Percentiles rank a stretch among this genome's conserved stretches.
These are phyloP conservation scores for Cosmia pyralina DNA, from an alignment of 2,888 invertebrate species.

Conservation along the genomic window DNA sequence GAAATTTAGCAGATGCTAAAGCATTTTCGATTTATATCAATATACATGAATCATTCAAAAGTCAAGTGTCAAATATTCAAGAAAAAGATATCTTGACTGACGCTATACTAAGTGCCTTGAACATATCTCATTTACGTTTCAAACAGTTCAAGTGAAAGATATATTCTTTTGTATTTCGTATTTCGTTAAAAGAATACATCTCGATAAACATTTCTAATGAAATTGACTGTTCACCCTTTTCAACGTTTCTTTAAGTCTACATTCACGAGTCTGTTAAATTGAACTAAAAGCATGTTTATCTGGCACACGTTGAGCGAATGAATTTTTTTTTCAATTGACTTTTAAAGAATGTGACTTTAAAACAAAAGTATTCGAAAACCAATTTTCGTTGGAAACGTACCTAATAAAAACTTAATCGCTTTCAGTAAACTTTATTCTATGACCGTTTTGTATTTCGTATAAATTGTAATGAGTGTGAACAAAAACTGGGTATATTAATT, in stretches of 20 bases:
- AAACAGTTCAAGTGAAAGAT: slow-evolving; percentile 21
- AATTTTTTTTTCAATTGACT: slow-evolving; percentile 36
- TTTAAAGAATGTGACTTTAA: slow-evolving; percentile 43
- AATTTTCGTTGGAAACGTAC: slow-evolving; percentile 37
- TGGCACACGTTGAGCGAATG: slow-evolving; percentile 47
- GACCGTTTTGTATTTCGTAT: slow-evolving; percentile 19
- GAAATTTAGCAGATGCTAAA: slow-evolving; percentile 14
- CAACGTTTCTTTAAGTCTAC: slow-evolving; percentile 45
- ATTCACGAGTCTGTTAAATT: slow-evolving; percentile 47
- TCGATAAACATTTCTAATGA: slow-evolving; percentile 41
- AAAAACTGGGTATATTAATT: slow-evolving; percentile 19
- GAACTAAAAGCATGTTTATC: slow-evolving; percentile 52
- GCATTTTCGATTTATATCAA: slow-evolving; percentile 16
- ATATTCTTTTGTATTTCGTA: slow-evolving; percentile 34
- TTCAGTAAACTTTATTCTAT: slow-evolving; percentile 32
- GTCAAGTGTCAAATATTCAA: slow-evolving; percentile 21
- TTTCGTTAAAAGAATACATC: slow-evolving; percentile 45
- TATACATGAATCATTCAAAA: slow-evolving; percentile 8
- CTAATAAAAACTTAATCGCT: slow-evolving; percentile 47
- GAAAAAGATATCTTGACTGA: slow-evolving; percentile 8
- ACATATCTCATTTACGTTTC: slow-evolving; percentile 28
- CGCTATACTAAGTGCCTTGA: slow-evolving; percentile 19
- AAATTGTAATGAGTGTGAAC: slow-evolving; percentile 22
- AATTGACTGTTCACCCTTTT: slow-evolving; percentile 58
- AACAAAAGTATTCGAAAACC: slow-evolving; percentile 51